phyloP scores from a whole-genome alignment of 2,797 vertebrate genomes.

The Taeniopygia guttata region DNA sequence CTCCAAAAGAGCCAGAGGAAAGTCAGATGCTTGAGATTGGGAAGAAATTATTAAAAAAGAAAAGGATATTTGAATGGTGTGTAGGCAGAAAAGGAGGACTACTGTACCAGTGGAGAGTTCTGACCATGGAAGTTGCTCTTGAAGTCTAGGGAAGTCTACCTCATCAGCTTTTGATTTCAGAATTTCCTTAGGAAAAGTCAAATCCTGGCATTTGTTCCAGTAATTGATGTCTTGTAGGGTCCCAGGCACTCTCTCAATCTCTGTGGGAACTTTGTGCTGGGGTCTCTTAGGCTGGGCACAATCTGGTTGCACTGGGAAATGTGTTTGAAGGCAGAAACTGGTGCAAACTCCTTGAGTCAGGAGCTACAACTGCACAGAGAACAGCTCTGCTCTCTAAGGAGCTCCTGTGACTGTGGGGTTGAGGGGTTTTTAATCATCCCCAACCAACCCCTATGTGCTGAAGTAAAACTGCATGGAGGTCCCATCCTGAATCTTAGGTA shows the following conservation, averaged over 20 bases:
- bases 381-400: not conserved
- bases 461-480: not conserved
- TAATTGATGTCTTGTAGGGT: not conserved
- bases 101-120: not conserved
- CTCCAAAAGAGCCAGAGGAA: not conserved
- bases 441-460: not conserved
- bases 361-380: not conserved
- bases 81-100: not conserved
- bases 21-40: not conserved
- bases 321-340: not conserved
- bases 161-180: not conserved
- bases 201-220: not conserved
- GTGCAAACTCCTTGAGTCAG: not conserved
- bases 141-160: not conserved
- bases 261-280: not conserved
- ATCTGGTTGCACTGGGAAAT: not conserved
- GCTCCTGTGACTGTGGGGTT: not conserved
- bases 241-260: not conserved
- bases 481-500: not conserved
- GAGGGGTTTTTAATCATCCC: rapidly evolving
- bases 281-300: not conserved
- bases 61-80: not conserved
- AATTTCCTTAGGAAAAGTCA: not conserved
- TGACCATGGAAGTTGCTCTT: not conserved
- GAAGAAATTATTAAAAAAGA: not conserved